Conservation (phyloP, 2,797 vertebrate genomes). For the Chelon auratus region DNA sequence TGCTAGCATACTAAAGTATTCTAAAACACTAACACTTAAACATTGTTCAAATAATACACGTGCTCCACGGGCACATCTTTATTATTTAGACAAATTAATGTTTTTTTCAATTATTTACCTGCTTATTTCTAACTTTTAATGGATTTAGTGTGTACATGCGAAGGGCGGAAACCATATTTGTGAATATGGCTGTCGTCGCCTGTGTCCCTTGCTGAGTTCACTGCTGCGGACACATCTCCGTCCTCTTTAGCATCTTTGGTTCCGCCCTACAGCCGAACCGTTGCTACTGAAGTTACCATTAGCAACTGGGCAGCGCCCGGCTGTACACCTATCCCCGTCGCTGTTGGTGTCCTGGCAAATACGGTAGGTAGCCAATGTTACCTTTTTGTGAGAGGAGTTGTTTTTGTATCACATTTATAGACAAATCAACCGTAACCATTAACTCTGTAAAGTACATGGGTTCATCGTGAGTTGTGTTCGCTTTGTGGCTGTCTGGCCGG, state of each 20-base stretch:
- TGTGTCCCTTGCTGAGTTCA: background rate
- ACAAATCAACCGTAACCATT: background rate
- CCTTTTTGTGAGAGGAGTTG: background rate
- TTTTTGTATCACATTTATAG: rapidly evolving
- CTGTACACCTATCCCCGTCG: constrained; percentile 22
- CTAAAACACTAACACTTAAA: too few species aligned
- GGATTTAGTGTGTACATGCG: background rate
- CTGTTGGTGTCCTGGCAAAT: constrained; percentile 36
- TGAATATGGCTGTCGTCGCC: too few species aligned
- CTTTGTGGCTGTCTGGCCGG: constrained; percentile 46
- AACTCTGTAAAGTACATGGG: background rate
- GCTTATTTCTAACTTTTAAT: too few species aligned
- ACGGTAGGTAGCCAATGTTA: constrained; percentile 44
- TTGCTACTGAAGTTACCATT: constrained; percentile 71
- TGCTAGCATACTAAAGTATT: too few species aligned
- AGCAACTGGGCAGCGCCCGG: constrained; percentile 79
- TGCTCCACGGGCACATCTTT: too few species aligned
- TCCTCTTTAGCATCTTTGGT: constrained; percentile 15
- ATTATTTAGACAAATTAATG: too few species aligned
- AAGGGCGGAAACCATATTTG: background rate
- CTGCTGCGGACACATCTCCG: constrained; percentile 25
- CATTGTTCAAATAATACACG: too few species aligned
- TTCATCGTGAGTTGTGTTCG: constrained; percentile 9
- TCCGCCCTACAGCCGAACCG: constrained; percentile 10
- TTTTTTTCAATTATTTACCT: too few species aligned